phyloP scores from a whole-genome alignment of 2,888 invertebrate species.

The Trichopria drosophilae region DNA sequence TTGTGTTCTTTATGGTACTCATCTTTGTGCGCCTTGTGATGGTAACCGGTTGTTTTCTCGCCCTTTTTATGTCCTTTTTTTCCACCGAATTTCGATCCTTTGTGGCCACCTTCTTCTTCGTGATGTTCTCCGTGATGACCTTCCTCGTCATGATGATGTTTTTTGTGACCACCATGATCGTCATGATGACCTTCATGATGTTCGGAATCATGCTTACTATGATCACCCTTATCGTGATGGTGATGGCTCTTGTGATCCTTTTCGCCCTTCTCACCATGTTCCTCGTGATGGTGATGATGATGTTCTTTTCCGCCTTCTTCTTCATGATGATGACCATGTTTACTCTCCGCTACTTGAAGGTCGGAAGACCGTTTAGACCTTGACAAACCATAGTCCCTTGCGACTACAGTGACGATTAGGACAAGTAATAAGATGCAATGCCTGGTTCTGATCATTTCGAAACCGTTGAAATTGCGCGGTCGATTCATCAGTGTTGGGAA shows the following conservation, averaged over 20 bases:
- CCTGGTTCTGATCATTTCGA: too few species aligned
- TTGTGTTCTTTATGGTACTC: constrained; percentile 79
- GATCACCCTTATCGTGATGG: constrained; percentile 68
- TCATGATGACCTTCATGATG: constrained; percentile 65
- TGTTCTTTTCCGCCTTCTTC: constrained; percentile 72
- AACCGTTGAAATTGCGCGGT: too few species aligned
- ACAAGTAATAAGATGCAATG: too few species aligned
- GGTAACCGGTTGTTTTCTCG: constrained; percentile 76
- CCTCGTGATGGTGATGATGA: constrained; percentile 69
- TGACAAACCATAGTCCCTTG: too few species aligned
- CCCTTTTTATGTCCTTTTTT: constrained; percentile 78
- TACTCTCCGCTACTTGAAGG: too few species aligned
- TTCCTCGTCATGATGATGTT: constrained; percentile 68
- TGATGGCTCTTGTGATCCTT: constrained; percentile 78
- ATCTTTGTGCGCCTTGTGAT: constrained; percentile 78
- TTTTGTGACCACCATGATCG: constrained; percentile 67
- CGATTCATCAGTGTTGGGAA: too few species aligned
- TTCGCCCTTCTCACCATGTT: constrained; percentile 76
- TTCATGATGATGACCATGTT: constrained; percentile 63
- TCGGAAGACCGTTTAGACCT: too few species aligned
- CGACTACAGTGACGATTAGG: too few species aligned
- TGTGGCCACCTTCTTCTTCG: constrained; percentile 69
- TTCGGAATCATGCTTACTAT: constrained; percentile 65
- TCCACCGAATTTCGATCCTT: constrained; percentile 68
- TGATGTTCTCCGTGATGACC: constrained; percentile 69